Evolutionary conservation across 2,113 vertebrate species (phyloP).

Genomic region (Odocoileus hemionus): DNA sequence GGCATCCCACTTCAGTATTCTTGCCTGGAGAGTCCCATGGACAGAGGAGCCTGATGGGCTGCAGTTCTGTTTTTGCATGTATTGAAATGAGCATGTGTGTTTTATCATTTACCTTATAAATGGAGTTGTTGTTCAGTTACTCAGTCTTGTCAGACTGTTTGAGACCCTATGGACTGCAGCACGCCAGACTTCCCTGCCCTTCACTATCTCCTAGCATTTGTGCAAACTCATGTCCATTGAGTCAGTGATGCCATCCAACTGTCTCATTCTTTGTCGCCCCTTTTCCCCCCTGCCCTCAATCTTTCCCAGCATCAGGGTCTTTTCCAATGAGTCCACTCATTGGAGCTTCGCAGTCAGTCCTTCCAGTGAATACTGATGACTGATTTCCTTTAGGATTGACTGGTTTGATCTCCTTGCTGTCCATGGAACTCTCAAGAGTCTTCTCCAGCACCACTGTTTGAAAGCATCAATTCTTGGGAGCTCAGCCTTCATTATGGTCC

Average conservation of each 20-base stretch:
- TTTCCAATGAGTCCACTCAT: not conserved
- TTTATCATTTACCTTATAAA: not conserved
- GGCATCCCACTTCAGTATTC: not conserved
- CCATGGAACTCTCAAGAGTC: not conserved
- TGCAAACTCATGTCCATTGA: not conserved
- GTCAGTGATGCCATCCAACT: too few relatives aligned
- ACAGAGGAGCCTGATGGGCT: not conserved
- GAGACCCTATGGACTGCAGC: not conserved
- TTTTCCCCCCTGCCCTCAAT: too few relatives aligned
- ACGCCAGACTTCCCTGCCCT: not conserved
- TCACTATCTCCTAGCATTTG: not conserved
- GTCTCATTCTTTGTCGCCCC: too few relatives aligned
- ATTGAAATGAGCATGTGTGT: not conserved
- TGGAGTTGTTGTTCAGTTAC: not conserved
- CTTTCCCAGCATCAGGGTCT: too few relatives aligned
- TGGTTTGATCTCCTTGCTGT: not conserved
- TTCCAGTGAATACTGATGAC: not conserved
- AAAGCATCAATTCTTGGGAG: not conserved
- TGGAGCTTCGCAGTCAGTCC: not conserved
- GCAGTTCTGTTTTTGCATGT: not conserved
- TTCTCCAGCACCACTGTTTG: not conserved
- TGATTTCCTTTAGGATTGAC: not conserved
- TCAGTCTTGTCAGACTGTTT: not conserved
- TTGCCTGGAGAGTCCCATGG: not conserved
- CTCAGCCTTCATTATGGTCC: not conserved